These are phyloP conservation scores for Archaeoteleia sp. DNA, from an alignment of 2,888 invertebrate genomes.

Conservation along the genomic window DNA sequence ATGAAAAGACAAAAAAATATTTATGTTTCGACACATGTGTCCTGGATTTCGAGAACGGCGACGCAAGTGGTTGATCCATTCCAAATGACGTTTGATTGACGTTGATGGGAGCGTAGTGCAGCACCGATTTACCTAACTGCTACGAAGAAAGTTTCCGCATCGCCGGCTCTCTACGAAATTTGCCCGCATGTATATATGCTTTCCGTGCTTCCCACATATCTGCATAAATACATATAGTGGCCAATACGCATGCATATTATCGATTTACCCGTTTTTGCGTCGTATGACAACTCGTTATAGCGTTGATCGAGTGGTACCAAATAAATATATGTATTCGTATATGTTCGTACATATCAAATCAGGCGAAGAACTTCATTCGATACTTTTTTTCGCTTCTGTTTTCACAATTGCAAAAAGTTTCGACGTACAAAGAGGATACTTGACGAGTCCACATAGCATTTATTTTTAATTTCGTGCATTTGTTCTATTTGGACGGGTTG, in stretches of 20 bases:
- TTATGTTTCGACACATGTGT: conserved; percentile 53
- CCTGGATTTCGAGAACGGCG: conserved; percentile 49
- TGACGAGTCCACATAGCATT: conserved; percentile 28
- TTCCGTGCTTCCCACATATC: conserved; percentile 47
- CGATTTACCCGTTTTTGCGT: conserved; percentile 65
- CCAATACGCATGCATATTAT: conserved; percentile 55
- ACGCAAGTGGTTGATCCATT: conserved; percentile 53
- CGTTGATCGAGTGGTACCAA: conserved; percentile 63
- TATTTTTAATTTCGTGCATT: background rate
- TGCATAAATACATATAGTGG: conserved; percentile 45
- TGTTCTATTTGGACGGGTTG: too few relatives aligned
- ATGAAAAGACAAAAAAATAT: conserved; percentile 40
- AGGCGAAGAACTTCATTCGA: conserved; percentile 45
- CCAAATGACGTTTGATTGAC: conserved; percentile 55
- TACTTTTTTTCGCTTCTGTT: conserved; percentile 45
- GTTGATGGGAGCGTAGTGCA: conserved; percentile 50
- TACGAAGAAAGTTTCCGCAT: conserved; percentile 59
- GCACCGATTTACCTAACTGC: conserved; percentile 54
- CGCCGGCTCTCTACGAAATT: conserved; percentile 65
- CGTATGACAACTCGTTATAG: conserved; percentile 69
- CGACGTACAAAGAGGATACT: conserved; percentile 38
- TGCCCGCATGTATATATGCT: conserved; percentile 54
- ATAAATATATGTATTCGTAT: conserved; percentile 32
- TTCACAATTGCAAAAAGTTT: conserved; percentile 42
- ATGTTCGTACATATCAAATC: conserved; percentile 34